Evolutionary conservation across 2,888 invertebrate genomes (phyloP).

Genomic region (Aleiodes testaceus): DNA sequence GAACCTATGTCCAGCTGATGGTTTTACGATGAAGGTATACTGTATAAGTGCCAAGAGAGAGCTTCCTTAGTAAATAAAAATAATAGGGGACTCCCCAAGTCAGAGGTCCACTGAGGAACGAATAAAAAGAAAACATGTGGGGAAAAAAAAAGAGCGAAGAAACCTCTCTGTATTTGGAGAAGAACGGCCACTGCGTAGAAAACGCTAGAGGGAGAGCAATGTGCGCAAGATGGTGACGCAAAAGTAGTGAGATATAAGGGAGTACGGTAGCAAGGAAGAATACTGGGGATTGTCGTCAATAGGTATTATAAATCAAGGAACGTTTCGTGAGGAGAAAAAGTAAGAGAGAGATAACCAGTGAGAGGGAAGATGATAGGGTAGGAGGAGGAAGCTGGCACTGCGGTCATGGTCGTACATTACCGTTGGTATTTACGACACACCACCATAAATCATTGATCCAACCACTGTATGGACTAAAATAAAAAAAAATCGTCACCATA

Average conservation of each 20-base stretch:
- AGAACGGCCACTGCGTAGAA: conserved; percentile 11
- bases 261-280: conserved; percentile 43
- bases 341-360: conserved; percentile 32
- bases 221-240: conserved; percentile 41
- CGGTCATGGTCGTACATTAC: conserved; percentile 61
- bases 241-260: conserved; percentile 49
- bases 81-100: conserved; percentile 34
- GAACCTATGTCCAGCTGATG: conserved; percentile 16
- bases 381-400: conserved; percentile 45
- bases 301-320: conserved; percentile 62
- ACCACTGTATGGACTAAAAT: conserved; percentile 44
- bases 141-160: conserved; percentile 15
- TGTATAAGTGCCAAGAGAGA: conserved; percentile 1
- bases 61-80: conserved; percentile 38
- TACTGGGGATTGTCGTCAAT: conserved; percentile 52
- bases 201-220: conserved; percentile 22
- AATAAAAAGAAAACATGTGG: conserved; percentile 22
- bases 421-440: conserved; percentile 62
- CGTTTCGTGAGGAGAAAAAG: conserved; percentile 47
- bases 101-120: conserved; percentile 15
- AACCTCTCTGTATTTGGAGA: conserved; percentile 4
- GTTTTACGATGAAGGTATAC: conserved; percentile 21
- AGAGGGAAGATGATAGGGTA: conserved; percentile 37
- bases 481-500: conserved; percentile 2
- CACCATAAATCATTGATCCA: conserved; percentile 65